A percentile compares a stretch with the other conserved stretches of the same genome.
Evolutionary conservation across 2,797 vertebrate species (phyloP).

Genomic region (Falco cherrug): DNA sequence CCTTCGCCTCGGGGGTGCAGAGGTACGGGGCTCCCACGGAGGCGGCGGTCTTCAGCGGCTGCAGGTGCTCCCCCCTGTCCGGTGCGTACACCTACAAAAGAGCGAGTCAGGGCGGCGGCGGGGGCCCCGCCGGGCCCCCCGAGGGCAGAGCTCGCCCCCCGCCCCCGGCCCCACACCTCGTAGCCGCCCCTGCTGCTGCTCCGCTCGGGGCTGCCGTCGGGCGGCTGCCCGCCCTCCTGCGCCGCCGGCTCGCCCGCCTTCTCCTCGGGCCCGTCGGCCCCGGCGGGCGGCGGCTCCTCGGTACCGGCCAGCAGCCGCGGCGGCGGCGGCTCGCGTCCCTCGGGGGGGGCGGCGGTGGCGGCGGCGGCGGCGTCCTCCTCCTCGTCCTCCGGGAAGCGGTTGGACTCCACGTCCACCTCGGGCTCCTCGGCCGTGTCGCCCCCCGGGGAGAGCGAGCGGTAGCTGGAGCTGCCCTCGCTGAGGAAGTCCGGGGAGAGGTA

Average conservation of each 20-base stretch:
- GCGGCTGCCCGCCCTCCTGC: background rate
- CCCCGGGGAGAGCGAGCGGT: slow-evolving; percentile 91
- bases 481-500: slow-evolving; percentile 92
- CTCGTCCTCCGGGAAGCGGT: slow-evolving; percentile 87
- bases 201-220: slow-evolving; percentile 66
- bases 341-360: background rate
- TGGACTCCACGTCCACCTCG: slow-evolving; percentile 94
- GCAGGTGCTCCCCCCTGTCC: slow-evolving; percentile 82
- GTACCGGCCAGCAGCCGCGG: slow-evolving; percentile 2
- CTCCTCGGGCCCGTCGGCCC: background rate
- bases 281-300: background rate
- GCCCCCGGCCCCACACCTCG: slow-evolving; percentile 63
- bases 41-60: slow-evolving; percentile 71
- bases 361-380: slow-evolving; percentile 73
- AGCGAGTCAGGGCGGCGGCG: slow-evolving; percentile 65
- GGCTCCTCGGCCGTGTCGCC: slow-evolving; percentile 91
- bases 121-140: background rate
- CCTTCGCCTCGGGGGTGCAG: slow-evolving; percentile 75
- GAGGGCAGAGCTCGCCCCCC: background rate
- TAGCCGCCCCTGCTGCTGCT: slow-evolving; percentile 64
- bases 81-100: slow-evolving; percentile 84
- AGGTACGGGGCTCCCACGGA: slow-evolving; percentile 75
- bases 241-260: background rate
- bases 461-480: slow-evolving; percentile 92
- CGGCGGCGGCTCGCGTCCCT: slow-evolving; percentile 11